These are phyloP conservation scores for Amniataba percoides DNA, from an alignment of 2,797 vertebrate species.

Conservation along the genomic window DNA sequence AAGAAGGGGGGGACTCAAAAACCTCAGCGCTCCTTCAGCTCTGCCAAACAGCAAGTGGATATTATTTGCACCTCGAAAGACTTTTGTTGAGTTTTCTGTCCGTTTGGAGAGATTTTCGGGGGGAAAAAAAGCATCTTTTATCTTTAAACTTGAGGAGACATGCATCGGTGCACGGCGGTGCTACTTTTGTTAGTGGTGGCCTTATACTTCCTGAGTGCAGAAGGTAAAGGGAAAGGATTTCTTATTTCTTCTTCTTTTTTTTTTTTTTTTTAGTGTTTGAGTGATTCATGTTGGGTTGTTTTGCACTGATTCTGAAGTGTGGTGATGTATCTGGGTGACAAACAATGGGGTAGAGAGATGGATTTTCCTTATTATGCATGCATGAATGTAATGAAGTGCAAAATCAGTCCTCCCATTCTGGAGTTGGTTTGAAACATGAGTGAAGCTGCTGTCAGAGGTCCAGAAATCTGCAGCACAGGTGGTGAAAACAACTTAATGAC, in stretches of 20 bases:
- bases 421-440: conserved; percentile 1
- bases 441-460: conserved; percentile 2
- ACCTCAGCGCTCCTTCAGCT: conserved; percentile 18
- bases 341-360: neutral
- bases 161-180: conserved; percentile 91
- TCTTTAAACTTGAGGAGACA: conserved; percentile 67
- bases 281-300: neutral
- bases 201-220: conserved; percentile 88
- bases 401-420: neutral
- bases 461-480: neutral
- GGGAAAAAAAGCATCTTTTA: conserved; percentile 11
- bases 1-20: conserved; percentile 13
- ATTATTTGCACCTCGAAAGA: conserved; percentile 24
- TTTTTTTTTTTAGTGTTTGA: neutral
- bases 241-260: neutral
- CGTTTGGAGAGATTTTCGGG: conserved; percentile 45
- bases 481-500: neutral
- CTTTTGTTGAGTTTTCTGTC: neutral
- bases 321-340: conserved; percentile 13
- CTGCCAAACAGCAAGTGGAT: conserved; percentile 50
- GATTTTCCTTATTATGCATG: conserved; percentile 2
- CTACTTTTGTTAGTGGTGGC: conserved; percentile 91
- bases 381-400: neutral
- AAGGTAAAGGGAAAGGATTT: conserved; percentile 86
- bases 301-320: neutral